These are phyloP conservation scores for Spinus pinus DNA, from an alignment of 2,797 vertebrate genomes.

Conservation along the genomic window DNA sequence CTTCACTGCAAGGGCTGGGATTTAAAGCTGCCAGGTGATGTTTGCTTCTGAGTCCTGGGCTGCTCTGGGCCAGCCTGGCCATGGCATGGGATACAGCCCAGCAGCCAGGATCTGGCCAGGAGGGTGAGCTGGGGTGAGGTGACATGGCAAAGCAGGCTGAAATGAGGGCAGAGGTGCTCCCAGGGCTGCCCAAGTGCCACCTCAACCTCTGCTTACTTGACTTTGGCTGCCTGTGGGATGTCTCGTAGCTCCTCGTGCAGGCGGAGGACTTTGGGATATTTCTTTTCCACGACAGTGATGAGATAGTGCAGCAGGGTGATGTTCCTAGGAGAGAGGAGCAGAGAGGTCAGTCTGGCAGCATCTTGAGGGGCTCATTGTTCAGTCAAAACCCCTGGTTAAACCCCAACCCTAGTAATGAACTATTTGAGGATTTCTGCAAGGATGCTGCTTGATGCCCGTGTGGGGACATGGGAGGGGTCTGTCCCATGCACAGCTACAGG, in stretches of 20 bases:
- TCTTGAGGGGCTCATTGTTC: fast-evolving
- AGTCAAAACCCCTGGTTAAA: neutral
- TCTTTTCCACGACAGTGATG: conserved; percentile 97
- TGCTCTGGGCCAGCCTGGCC: fast-evolving
- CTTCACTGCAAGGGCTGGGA: neutral
- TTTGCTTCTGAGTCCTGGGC: neutral
- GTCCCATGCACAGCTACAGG: neutral
- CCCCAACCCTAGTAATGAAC: neutral
- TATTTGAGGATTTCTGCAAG: neutral
- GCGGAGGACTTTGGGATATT: conserved; percentile 91
- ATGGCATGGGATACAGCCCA: neutral
- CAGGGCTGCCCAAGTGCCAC: neutral
- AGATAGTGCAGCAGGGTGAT: conserved; percentile 98
- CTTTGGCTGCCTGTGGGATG: conserved; percentile 93
- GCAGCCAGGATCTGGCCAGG: neutral
- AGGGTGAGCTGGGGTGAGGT: fast-evolving
- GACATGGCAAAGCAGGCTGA: neutral
- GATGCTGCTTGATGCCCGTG: neutral
- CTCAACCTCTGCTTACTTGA: conserved; percentile 84
- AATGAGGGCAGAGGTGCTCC: neutral
- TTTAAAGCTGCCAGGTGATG: conserved; percentile 32
- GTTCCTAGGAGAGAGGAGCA: conserved; percentile 77
- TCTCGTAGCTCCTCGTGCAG: conserved; percentile 90
- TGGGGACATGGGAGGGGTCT: neutral
- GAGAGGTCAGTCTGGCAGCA: neutral